Evolutionary conservation across 2,113 vertebrate species (phyloP).

Genomic region (Miniopterus natalensis): DNA sequence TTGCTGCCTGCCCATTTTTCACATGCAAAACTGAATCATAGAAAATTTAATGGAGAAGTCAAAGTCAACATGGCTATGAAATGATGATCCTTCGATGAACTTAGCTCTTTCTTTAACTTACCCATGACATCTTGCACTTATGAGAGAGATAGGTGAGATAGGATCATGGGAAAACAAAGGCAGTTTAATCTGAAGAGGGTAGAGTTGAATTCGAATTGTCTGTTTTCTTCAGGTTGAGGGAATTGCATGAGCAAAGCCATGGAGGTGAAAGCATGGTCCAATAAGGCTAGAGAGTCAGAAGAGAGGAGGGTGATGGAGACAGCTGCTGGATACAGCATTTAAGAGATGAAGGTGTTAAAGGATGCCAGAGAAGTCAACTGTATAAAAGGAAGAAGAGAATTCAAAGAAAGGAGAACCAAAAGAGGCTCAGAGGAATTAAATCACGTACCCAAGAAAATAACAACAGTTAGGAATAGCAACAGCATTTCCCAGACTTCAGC

Average conservation of each 20-base stretch:
- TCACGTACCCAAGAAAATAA: background rate
- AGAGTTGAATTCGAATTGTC: background rate
- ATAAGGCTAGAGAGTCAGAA: background rate
- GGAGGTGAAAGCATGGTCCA: background rate
- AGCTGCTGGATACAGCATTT: background rate
- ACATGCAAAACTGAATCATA: conserved; percentile 5
- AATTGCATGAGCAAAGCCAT: background rate
- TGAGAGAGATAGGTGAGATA: background rate
- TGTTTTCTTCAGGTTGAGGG: background rate
- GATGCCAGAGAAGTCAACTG: background rate
- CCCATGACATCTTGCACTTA: background rate
- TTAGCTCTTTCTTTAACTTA: background rate
- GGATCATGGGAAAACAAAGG: background rate
- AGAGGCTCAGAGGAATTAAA: background rate
- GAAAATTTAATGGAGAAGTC: background rate
- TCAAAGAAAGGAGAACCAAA: background rate
- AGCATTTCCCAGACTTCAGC: background rate
- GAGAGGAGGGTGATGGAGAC: background rate
- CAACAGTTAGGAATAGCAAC: background rate
- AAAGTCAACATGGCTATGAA: background rate
- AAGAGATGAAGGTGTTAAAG: background rate
- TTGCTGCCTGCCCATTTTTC: background rate
- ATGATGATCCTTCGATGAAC: background rate
- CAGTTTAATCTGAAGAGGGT: background rate
- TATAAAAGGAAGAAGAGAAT: background rate